These are phyloP conservation scores for Sapajus apella DNA, from an alignment of 2,113 vertebrate genomes.

Conservation along the genomic window DNA sequence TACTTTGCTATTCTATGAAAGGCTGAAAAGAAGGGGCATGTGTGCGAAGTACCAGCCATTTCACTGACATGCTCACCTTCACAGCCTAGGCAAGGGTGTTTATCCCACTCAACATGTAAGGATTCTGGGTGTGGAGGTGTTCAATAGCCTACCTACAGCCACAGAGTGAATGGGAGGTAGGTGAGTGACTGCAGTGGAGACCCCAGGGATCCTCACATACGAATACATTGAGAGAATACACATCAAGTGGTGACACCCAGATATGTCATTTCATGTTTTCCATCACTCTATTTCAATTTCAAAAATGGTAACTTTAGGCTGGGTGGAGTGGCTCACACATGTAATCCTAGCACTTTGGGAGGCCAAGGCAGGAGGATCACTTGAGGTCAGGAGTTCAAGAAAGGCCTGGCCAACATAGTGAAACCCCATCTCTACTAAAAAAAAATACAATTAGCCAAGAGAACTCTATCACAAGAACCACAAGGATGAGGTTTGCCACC, in stretches of 20 bases:
- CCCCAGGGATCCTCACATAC: background rate
- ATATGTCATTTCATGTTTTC: background rate
- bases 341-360: too few species aligned
- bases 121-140: background rate
- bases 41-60: background rate
- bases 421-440: too few species aligned
- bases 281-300: background rate
- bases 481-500: too few species aligned
- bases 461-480: too few species aligned
- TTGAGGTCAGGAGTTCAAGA: too few species aligned
- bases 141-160: background rate
- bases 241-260: background rate
- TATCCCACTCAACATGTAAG: too few species aligned
- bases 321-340: too few species aligned
- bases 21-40: fast-evolving
- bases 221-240: background rate
- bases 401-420: too few species aligned
- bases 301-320: background rate
- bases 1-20: background rate
- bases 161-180: fast-evolving
- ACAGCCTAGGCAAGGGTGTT: too few species aligned
- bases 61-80: background rate
- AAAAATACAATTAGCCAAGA: too few species aligned
- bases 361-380: too few species aligned
- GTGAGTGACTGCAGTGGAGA: too few species aligned